Conservation (phyloP, 37 sponge, comb jelly and placozoan genomes). For the Ianthella basta region DNA sequence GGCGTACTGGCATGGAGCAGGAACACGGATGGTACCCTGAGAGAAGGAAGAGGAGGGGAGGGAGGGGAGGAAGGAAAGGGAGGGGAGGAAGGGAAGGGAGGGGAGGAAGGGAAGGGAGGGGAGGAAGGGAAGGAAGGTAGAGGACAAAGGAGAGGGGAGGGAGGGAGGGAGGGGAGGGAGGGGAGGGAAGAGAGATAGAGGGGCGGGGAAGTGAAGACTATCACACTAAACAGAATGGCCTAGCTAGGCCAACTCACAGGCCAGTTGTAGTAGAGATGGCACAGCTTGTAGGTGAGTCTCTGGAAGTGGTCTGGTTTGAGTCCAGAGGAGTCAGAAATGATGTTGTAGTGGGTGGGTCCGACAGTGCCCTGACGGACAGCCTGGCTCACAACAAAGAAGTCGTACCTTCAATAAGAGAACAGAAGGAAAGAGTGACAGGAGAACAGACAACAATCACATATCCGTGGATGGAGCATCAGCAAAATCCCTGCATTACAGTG, state of each 20-base stretch:
- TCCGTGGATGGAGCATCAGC: background rate
- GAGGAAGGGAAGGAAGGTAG: background rate
- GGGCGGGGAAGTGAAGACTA: too few species aligned
- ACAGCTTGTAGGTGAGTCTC: slow-evolving; percentile 94
- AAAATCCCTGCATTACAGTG: background rate
- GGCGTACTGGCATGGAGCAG: slow-evolving; percentile 99
- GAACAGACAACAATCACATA: background rate
- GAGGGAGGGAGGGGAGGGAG: too few species aligned
- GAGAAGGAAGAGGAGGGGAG: background rate
- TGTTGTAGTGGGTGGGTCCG: slow-evolving; percentile 95
- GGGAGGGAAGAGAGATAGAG: too few species aligned
- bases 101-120: slow-evolving; percentile 10
- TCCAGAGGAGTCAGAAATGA: slow-evolving; percentile 81
- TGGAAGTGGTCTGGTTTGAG: slow-evolving; percentile 97
- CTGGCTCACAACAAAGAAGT: slow-evolving; percentile 98
- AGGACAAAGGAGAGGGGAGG: too few species aligned
- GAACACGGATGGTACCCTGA: slow-evolving; percentile 96
- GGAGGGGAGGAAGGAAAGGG: background rate
- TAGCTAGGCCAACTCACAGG: slow-evolving; percentile 55
- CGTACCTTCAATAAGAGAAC: slow-evolving; percentile 68
- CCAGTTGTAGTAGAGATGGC: slow-evolving; percentile 99
- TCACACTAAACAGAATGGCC: background rate
- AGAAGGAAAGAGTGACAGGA: background rate
- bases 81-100: background rate
- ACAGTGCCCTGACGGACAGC: slow-evolving; percentile 95